Evolutionary conservation across 2,113 vertebrate species (phyloP), one percentile per base, ranked within the genome.

Genomic region (Cyanoderma ruficeps): DNA sequence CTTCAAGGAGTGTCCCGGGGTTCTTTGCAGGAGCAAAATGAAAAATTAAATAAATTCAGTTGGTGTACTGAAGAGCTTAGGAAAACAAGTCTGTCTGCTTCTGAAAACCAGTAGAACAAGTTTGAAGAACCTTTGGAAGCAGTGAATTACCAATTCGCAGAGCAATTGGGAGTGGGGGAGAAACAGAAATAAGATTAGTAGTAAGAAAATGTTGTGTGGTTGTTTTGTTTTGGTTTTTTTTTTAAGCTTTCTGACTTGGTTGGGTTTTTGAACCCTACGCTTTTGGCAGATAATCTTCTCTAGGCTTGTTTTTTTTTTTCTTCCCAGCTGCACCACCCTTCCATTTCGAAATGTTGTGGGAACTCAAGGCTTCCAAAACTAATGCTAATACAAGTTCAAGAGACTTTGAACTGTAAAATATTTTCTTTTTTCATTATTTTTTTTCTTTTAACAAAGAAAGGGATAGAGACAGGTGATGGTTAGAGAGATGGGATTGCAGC

Each of bases 61-160:
- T 77, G 46, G 50, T 70, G 37, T 61, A 30, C 35, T 74, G 90
- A 93, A 83, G 90, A 88, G 88, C 85, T 93, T 83, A 69, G 85
- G 16, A 77, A 94, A 97, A 97, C 96, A 67, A 90, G 96, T 95
- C 86, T 42, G 95, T 90, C 94, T 53, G 57, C 95, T 94, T 93
- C 71, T 70, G 75, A 93, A 91, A 97, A 97, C 96, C 96, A 92
- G 96, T 96, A 97, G 96, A 96, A 93, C 96, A 31, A 96, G 96
- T 97, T 89, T 95, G 90, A 92, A 90, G 94, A 94, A 94, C 95
- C 96, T 96, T 92, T 94, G 95, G 92, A 95, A 94, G 90, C 60
- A 78, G 47, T 22, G 89, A 75, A 94, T 94, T 90, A 91, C 91
- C 9, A 94, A 94, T 94, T 87, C 16, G 35, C 50, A 71, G 79